phyloP scores from a whole-genome alignment of 2,113 vertebrate genomes.

The Colinus virginianus region DNA sequence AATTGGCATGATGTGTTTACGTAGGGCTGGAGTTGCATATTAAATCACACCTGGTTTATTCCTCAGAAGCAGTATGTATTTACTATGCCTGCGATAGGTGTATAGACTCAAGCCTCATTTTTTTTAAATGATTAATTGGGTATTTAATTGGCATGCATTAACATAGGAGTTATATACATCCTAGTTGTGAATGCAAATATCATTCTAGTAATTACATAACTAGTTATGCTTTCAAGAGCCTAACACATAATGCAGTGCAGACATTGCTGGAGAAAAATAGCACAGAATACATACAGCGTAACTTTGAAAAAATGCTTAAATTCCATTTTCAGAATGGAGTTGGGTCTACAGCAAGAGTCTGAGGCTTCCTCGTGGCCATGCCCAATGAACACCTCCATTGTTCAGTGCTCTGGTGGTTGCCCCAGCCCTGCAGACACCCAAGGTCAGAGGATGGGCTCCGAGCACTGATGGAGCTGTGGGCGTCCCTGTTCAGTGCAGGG shows the following conservation, averaged over 20 bases:
- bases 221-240: constrained; percentile 18
- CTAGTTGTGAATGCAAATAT: constrained; percentile 40
- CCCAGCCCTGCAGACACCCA: too few relatives aligned
- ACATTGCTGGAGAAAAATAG: not conserved
- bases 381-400: rapidly evolving
- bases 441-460: too few relatives aligned
- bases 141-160: constrained; percentile 55
- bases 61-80: constrained; percentile 43
- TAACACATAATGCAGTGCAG: constrained; percentile 27
- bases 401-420: not conserved
- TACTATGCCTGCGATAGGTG: constrained; percentile 33
- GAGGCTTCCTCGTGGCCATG: not conserved
- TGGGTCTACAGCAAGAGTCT: not conserved
- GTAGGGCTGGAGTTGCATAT: not conserved
- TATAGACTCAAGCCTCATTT: constrained; percentile 11
- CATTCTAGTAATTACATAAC: constrained; percentile 59
- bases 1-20: not conserved
- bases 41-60: constrained; percentile 40
- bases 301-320: not conserved
- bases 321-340: not conserved
- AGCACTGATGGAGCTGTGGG: too few relatives aligned
- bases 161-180: not conserved
- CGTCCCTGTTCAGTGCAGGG: too few relatives aligned
- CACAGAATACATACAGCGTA: not conserved
- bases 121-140: constrained; percentile 45